Base-by-base conservation (phyloP, 2,113 vertebrate species). In the Bubo bubo region DNA sequence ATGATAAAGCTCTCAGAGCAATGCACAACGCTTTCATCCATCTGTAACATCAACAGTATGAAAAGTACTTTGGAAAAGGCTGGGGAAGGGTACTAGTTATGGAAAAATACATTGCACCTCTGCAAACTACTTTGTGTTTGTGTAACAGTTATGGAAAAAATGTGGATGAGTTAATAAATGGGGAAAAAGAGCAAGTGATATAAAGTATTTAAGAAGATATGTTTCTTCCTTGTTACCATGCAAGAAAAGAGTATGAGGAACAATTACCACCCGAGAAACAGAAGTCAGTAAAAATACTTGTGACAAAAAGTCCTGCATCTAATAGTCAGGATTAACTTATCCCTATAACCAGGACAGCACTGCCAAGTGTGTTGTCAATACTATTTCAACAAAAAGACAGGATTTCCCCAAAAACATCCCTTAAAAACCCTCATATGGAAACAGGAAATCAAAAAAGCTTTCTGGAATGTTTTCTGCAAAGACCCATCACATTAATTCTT, bases 391-490 rank as follows among this genome's bases (percentile, higher is more conserved):
- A 93, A 77, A 95, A 73, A 66, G 18, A 84, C n/a, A 70, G 55
- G 13, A 90, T 62, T 90, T 83, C 22, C 43, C 0, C 1, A 2
- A 35, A 87, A 87, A 85, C 58, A 41, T 34, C 14, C 52, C 8
- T 68, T 87, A 32, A 88, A 93, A 79, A 8, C 24, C 5, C 8
- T 83, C 62, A 49, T 64, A 91, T 53, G 53, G 60, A 90, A 94
- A 76, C 41, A 94, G 49, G 4, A 93, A 76, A 90, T 96, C 53
- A 88, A 93, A 94, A 90, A 50, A 92, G 6, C 41, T 87, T 90
- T 95, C 64, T 94, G 88, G 45, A 86, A 94, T 84, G 55, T 37
- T 86, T 83, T 95, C 59, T 91, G 56, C 49, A 84, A 79, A 71
- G 21, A 94, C 5, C 45, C 53, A 62, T 56, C 0, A 0, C 74